These are phyloP conservation scores for Ptiloglossa arizonensis DNA, from an alignment of 1,140 invertebrate genomes.

Conservation along the genomic window DNA sequence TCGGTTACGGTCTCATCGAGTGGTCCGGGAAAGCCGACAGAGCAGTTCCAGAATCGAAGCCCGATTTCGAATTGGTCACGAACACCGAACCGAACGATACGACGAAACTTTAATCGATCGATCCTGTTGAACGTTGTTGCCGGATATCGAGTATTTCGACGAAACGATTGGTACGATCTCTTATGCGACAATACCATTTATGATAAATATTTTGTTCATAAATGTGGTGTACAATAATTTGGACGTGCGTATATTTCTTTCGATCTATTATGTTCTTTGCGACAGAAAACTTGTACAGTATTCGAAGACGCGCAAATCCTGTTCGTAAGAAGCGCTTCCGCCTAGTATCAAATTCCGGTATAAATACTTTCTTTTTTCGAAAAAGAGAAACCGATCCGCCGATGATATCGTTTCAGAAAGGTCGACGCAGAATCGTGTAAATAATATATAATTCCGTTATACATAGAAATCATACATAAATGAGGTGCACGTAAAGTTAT, in stretches of 20 bases:
- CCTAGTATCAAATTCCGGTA: too few species aligned
- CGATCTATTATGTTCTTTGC: too few species aligned
- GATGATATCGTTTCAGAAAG: conserved; percentile 23
- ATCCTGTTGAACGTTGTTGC: neutral
- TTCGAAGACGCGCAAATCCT: too few species aligned
- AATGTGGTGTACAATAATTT: too few species aligned
- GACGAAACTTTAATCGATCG: conserved; percentile 13
- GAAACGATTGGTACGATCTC: neutral
- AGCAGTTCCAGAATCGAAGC: conserved; percentile 55
- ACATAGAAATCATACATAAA: conserved; percentile 48
- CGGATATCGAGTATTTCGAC: neutral
- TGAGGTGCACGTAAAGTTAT: conserved; percentile 31
- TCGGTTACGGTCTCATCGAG: conserved; percentile 84
- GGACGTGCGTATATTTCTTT: neutral
- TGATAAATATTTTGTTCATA: too few species aligned
- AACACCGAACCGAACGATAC: conserved; percentile 36
- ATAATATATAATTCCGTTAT: conserved; percentile 48
- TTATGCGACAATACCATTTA: too few species aligned
- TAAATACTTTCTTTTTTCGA: too few species aligned
- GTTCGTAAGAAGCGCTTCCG: too few species aligned
- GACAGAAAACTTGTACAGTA: too few species aligned
- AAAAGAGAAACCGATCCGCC: neutral
- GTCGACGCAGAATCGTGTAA: conserved; percentile 37
- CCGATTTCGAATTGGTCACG: conserved; percentile 75
- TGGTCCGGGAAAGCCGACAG: conserved; percentile 53